Conservation (phyloP, 2,797 vertebrate genomes). For the Alosa sapidissima region DNA sequence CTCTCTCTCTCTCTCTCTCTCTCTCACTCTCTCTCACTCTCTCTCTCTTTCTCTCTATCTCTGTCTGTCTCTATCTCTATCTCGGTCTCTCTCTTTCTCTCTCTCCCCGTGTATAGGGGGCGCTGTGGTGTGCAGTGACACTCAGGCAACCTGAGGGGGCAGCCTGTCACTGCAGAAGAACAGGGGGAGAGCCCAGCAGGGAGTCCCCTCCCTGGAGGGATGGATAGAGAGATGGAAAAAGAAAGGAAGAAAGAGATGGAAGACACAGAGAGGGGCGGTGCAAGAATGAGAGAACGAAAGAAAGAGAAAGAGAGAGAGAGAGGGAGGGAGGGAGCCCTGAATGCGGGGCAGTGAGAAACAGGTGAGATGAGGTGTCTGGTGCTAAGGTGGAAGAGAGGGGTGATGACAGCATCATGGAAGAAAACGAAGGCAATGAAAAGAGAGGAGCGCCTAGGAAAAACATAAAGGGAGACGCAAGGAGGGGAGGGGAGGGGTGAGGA, state of each 20-base stretch:
- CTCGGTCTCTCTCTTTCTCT: not conserved
- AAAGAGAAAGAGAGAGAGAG: not conserved
- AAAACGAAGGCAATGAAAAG: slow-evolving; percentile 19
- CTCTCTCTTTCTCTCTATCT: not conserved
- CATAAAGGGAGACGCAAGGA: slow-evolving; percentile 50
- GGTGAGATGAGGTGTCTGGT: slow-evolving; percentile 16
- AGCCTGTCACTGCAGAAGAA: not conserved
- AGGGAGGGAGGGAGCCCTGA: not conserved
- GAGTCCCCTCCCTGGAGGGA: slow-evolving; percentile 55
- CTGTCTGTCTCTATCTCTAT: not conserved
- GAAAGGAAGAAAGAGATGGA: slow-evolving; percentile 20
- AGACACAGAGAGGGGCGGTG: too few relatives aligned
- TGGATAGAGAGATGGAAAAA: slow-evolving; percentile 48
- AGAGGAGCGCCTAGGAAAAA: slow-evolving; percentile 53
- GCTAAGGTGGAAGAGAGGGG: not conserved
- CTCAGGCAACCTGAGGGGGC: not conserved
- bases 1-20: not conserved
- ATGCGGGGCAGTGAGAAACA: slow-evolving; percentile 21
- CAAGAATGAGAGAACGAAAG: not conserved
- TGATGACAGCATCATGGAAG: slow-evolving; percentile 2
- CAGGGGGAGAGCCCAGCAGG: not conserved
- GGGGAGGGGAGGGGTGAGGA: not conserved
- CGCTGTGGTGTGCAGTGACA: not conserved
- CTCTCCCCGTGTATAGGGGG: not conserved
- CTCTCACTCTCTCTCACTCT: not conserved